phyloP scores from a whole-genome alignment of 1,140 invertebrate genomes.

The Acromyrmex heyeri region DNA sequence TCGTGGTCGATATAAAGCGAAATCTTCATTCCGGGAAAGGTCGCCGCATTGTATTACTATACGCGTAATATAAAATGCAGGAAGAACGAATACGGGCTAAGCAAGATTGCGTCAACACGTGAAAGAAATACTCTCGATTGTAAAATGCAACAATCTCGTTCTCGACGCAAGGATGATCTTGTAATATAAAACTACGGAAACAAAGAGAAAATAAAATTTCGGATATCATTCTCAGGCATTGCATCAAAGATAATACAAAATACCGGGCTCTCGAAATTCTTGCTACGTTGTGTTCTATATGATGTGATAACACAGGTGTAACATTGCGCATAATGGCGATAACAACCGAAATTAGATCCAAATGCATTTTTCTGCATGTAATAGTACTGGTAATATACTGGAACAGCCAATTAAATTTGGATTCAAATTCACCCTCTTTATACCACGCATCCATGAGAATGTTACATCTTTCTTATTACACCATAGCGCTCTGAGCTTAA shows the following conservation, averaged over 20 bases:
- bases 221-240: not conserved
- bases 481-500: not conserved
- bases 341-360: too few species aligned
- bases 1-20: constrained; percentile 39
- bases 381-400: too few species aligned
- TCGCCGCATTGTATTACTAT: constrained; percentile 30
- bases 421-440: too few species aligned
- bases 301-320: too few species aligned
- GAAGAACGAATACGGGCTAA: not conserved
- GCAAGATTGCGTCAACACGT: constrained; percentile 12
- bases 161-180: not conserved
- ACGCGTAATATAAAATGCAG: constrained; percentile 24
- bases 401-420: too few species aligned
- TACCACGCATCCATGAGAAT: too few species aligned
- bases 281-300: too few species aligned
- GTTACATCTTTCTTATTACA: too few species aligned
- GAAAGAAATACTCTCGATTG: constrained; percentile 2
- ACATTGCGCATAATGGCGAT: too few species aligned
- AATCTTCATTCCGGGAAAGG: constrained; percentile 58
- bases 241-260: not conserved
- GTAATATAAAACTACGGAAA: constrained; percentile 3
- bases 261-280: not conserved
- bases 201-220: not conserved
- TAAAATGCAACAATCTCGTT: constrained; percentile 10
- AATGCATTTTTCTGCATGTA: too few species aligned